These are phyloP conservation scores for Porphyrio hochstetteri DNA, from an alignment of 2,113 vertebrate species.

Conservation along the genomic window DNA sequence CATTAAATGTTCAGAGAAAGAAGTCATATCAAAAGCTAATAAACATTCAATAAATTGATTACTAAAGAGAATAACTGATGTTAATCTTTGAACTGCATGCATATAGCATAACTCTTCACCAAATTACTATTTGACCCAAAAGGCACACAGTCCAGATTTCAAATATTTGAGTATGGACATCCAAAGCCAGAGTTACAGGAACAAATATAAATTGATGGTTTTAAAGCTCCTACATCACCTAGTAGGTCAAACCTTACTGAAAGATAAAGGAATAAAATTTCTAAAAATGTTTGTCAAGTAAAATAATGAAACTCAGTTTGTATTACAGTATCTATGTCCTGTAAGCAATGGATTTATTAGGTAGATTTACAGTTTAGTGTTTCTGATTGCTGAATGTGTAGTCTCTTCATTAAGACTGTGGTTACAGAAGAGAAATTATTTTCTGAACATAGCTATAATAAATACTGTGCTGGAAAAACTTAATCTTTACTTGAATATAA, in stretches of 20 bases:
- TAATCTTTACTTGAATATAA: not conserved
- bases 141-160: not conserved
- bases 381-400: not conserved
- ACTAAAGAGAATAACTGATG: not conserved
- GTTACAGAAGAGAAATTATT: not conserved
- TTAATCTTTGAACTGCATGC: not conserved
- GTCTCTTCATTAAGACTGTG: accelerated
- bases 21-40: not conserved
- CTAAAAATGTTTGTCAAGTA: not conserved
- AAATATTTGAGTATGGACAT: not conserved
- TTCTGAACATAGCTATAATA: not conserved
- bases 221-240: not conserved
- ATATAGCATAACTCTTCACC: not conserved
- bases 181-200: not conserved
- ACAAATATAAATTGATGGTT: not conserved
- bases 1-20: not conserved
- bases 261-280: not conserved
- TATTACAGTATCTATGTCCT: not conserved
- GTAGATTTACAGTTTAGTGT: not conserved
- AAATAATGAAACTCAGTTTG: not conserved
- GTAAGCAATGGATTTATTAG: not conserved
- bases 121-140: not conserved
- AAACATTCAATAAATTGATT: not conserved
- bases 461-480: not conserved
- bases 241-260: not conserved